Base-by-base conservation (phyloP, 2,113 vertebrate genomes). In the Meleagris gallopavo region DNA sequence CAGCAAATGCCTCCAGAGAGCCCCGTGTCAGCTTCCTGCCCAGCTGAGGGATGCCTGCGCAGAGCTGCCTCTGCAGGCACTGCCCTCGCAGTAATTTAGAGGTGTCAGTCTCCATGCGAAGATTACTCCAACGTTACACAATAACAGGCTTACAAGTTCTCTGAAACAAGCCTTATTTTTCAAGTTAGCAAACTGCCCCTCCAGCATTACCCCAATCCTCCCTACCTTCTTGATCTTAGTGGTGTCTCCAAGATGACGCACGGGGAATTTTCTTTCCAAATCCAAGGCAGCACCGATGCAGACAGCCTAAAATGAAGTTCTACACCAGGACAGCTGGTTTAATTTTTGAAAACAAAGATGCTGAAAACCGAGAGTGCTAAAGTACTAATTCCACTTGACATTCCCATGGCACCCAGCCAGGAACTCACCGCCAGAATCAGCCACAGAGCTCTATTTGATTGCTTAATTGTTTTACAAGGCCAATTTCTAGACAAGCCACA, bases 1-100 rank as follows among this genome's bases (percentile, higher is more conserved):
- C 97, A 97, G 96, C 96, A 97, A 96, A 95, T 83, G 93, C 87
- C 90, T 94, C 85, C 93, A 80, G 90, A 95, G 86, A 87, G 93
- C 70, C 60, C 80, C 90, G 36, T 29, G 90, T 14, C 86, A 93
- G 34, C 85, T 96, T 97, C 96, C 97, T 96, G 92, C 89, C 85
- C 96, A 97, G 97, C 92, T 96, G 96, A 96, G 93, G 72, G 75
- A 43, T 25, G 48, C 72, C 89, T 91, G 11, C 8, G 32, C 22
- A 75, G 90, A 85, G 65, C 20, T 19, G 43, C 36, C 67, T 93
- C 78, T 43, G 52, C 45, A 77, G 78, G 90, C 92, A 95, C 61
- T 90, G 86, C 83, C 96, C 83, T 93, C 69, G 17, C 46, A 75
- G 27, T 69, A 83, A 93, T 72, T 87, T 52, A 2, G 22, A 55